phyloP scores from a whole-genome alignment of 2,113 vertebrate genomes.

The human (Homo sapiens) region DNA sequence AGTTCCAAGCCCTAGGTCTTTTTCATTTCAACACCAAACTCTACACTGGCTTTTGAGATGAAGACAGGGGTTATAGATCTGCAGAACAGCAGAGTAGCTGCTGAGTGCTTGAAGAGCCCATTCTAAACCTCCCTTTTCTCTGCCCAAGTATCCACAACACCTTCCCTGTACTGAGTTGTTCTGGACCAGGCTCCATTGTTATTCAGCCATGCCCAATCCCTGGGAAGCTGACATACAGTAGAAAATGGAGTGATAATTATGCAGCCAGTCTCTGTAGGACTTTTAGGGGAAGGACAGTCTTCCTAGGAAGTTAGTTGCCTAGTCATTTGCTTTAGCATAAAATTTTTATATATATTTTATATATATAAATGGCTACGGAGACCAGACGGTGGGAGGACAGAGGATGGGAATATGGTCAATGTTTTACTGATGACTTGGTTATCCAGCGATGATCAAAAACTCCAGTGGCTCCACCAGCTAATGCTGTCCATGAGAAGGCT shows the following conservation, averaged over 20 bases:
- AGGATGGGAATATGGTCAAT: neutral
- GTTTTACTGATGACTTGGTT: neutral
- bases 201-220: neutral
- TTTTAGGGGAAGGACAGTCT: neutral
- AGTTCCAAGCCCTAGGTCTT: neutral
- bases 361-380: neutral
- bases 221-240: neutral
- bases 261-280: neutral
- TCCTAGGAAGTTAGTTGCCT: neutral
- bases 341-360: neutral
- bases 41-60: neutral
- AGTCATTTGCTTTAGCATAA: neutral
- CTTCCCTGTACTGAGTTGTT: neutral
- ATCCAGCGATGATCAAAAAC: neutral
- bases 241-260: neutral
- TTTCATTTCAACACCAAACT: neutral
- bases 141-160: neutral
- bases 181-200: neutral
- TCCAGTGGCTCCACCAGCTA: neutral
- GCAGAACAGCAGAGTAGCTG: neutral
- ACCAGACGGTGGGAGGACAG: neutral
- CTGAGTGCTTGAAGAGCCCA: neutral
- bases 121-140: neutral
- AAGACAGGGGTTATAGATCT: neutral
- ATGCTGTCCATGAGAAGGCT: neutral